These are phyloP conservation scores for Lomographa bimaculata DNA, from an alignment of 2,888 invertebrate genomes.

Conservation along the genomic window DNA sequence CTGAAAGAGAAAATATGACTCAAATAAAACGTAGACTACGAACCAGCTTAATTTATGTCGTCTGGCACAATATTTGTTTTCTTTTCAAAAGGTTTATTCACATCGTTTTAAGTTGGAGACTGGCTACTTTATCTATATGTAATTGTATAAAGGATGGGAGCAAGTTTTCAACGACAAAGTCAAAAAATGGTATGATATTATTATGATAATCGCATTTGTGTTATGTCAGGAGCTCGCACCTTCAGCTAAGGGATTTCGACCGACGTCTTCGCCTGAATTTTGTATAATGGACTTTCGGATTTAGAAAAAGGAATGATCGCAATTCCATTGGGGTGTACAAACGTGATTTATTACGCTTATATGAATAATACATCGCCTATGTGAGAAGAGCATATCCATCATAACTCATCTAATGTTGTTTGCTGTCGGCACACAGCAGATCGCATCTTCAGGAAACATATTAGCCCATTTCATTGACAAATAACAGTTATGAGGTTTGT, in stretches of 20 bases:
- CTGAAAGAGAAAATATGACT: slow-evolving; percentile 23
- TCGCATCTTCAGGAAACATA: slow-evolving; percentile 38
- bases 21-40: slow-evolving; percentile 18
- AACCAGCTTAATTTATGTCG: slow-evolving; percentile 29
- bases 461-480: slow-evolving; percentile 34
- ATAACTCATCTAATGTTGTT: slow-evolving; percentile 46
- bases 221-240: slow-evolving; percentile 36
- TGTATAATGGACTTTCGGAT: slow-evolving; percentile 50
- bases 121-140: slow-evolving; percentile 9
- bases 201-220: slow-evolving; percentile 37
- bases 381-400: slow-evolving; percentile 53
- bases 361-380: slow-evolving; percentile 65
- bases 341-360: slow-evolving; percentile 60
- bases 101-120: slow-evolving; percentile 14
- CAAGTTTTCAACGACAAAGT: slow-evolving; percentile 15
- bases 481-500: slow-evolving; percentile 16
- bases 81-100: slow-evolving; percentile 28
- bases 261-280: slow-evolving; percentile 41
- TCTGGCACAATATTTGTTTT: slow-evolving; percentile 31
- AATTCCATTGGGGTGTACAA: slow-evolving; percentile 48
- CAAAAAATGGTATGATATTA: slow-evolving; percentile 24
- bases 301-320: slow-evolving; percentile 53
- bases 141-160: slow-evolving; percentile 17
- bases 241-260: slow-evolving; percentile 25
- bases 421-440: slow-evolving; percentile 36